These are phyloP conservation scores for Molossus alvarezi DNA, from an alignment of 2,797 vertebrate genomes.

Conservation along the genomic window DNA sequence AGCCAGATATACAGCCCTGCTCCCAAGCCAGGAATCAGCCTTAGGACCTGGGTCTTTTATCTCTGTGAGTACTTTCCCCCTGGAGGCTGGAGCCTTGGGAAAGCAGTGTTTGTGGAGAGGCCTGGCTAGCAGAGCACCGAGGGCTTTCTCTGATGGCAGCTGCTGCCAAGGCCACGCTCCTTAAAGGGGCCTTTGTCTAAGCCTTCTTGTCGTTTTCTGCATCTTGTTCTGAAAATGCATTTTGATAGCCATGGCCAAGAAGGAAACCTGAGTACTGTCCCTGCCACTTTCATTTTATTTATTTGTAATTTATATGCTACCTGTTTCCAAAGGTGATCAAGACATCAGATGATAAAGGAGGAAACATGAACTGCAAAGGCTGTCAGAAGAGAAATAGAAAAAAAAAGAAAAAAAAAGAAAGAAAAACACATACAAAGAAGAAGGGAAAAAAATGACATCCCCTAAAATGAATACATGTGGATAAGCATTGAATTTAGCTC, in stretches of 20 bases:
- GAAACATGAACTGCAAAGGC: constrained; percentile 41
- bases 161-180: background rate
- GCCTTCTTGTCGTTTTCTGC: background rate
- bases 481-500: background rate
- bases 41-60: background rate
- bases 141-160: background rate
- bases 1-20: background rate
- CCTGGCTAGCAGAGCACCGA: background rate
- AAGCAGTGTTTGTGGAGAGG: background rate
- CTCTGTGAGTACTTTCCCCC: background rate
- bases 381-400: constrained; percentile 63
- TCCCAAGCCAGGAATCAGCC: background rate
- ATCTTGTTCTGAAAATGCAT: background rate
- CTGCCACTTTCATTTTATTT: constrained; percentile 1
- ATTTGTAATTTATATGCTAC: constrained; percentile 48
- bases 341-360: constrained; percentile 23
- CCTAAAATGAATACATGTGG: background rate
- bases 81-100: background rate
- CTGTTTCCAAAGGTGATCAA: constrained; percentile 38
- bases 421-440: constrained; percentile 6
- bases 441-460: background rate
- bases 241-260: constrained; percentile 4
- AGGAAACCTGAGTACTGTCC: background rate
- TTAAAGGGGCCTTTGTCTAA: background rate
- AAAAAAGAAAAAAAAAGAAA: constrained; percentile 52